These are phyloP conservation scores for Bufo gargarizans DNA, from an alignment of 2,113 vertebrate species.

Conservation along the genomic window DNA sequence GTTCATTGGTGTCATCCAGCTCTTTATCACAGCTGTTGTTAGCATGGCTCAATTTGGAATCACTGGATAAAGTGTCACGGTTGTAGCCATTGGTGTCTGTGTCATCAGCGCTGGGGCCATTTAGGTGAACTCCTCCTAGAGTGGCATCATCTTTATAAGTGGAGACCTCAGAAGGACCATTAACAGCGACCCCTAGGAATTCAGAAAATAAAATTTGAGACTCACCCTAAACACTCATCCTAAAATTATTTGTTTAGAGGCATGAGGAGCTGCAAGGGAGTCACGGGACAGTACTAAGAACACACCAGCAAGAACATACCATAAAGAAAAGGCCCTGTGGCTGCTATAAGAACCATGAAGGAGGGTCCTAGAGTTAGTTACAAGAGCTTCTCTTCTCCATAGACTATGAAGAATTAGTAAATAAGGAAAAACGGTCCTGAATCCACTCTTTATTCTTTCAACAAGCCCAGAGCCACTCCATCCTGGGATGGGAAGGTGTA, in stretches of 20 bases:
- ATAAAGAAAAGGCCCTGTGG: background rate
- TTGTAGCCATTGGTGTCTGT: slow-evolving; percentile 84
- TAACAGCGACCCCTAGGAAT: slow-evolving; percentile 76
- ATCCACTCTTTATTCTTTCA: background rate
- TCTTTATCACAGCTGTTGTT: slow-evolving; percentile 67
- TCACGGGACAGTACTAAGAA: too few species aligned
- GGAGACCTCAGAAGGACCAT: slow-evolving; percentile 69
- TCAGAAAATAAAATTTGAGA: slow-evolving; percentile 56
- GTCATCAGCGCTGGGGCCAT: slow-evolving; percentile 78
- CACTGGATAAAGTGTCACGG: slow-evolving; percentile 66
- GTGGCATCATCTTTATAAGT: slow-evolving; percentile 73
- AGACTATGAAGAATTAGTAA: background rate
- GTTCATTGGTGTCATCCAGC: slow-evolving; percentile 75
- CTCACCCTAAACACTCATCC: background rate
- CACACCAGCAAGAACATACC: background rate
- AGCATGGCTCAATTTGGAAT: slow-evolving; percentile 71
- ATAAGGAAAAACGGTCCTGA: too few species aligned
- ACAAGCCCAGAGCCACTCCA: background rate
- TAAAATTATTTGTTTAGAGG: background rate
- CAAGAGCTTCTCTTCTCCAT: background rate
- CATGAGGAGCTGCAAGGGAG: too few species aligned
- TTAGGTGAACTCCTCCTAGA: slow-evolving; percentile 72
- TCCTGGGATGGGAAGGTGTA: background rate
- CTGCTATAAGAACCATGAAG: background rate
- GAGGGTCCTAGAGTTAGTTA: background rate